A percentile compares a stretch with the other conserved stretches of the same genome.
phyloP scores from a whole-genome alignment of 2,113 vertebrate genomes.

The Zeus faber region DNA sequence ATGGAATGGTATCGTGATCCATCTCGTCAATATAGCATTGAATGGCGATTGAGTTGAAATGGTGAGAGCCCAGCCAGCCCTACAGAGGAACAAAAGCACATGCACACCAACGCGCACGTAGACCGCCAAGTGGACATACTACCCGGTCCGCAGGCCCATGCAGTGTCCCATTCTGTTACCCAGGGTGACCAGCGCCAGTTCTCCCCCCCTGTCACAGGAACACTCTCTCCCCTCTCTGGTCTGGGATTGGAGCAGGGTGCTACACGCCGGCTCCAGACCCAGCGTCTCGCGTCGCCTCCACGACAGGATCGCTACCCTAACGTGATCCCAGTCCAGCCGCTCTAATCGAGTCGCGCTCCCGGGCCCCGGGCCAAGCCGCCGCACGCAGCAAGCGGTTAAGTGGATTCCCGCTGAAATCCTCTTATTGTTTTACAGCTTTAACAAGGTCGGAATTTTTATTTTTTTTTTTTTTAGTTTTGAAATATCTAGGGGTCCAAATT shows the following conservation, averaged over 20 bases:
- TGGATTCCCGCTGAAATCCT: neutral
- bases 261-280: conserved; percentile 10
- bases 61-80: neutral
- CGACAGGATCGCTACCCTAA: neutral
- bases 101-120: neutral
- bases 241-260: no score
- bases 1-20: no score
- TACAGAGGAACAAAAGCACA: no score
- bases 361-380: no score
- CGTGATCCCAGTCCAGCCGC: neutral
- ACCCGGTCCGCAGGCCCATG: conserved; percentile 76
- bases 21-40: no score
- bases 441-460: no score
- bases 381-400: neutral
- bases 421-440: no score
- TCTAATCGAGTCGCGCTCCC: neutral
- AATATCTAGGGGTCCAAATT: no score
- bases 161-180: conserved; percentile 76
- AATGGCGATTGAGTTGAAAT: no score
- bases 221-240: no score
- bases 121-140: conserved; percentile 26
- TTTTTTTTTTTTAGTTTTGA: no score
- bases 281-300: neutral
- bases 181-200: conserved; percentile 65
- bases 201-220: conserved; percentile 49